Base-by-base conservation (phyloP, 2,888 invertebrate species). In the Plebejus melissa region DNA sequence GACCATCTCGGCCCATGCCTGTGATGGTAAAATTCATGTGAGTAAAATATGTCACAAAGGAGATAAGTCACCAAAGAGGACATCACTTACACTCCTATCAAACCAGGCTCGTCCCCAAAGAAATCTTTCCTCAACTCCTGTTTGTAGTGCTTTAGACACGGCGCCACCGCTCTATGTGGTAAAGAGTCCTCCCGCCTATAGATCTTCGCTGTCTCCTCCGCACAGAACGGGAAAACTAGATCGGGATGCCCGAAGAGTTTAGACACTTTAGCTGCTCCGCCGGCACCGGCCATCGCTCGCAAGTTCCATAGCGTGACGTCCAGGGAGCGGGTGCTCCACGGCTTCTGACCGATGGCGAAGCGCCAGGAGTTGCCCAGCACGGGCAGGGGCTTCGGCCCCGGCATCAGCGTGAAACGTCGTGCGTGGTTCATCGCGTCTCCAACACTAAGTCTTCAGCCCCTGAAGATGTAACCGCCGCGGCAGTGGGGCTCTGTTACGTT, bases 1-100 rank as follows among this genome's bases (percentile, higher is more conserved):
- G 98, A 96, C 98, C 98, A 98, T 82, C 96, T 96, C 83, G 96
- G 95, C 0, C 98, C 98, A 86, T 98, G 98, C 79, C 98, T 98
- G 88, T 77, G 41, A 41, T 69, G 28, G 72, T 1, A 28, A 60
- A 69, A 76, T 13, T 38, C 2, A 69, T 13, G 60, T 76, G 11
- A 70, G 75, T 58, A 50, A 71, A 70, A 74, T 11, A 46, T n/a
- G 16, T 22, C 50, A n/a, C 54, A 28, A 60, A n/a, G n/a, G 6
- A 46, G 16, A 74, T n/a, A 50, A n/a, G 3, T 16, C 11, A 54
- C 50, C 54, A 54, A 54, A 9, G 46, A 9, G 41, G 28, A 38
- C 60, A 60, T 32, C 57, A 94, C 95, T 95, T 94, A 96, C 96
- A 96, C 95, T 86, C 96, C 96, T 83, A 96, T 96, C 78, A 96